Evolutionary conservation across 1,140 invertebrate genomes (phyloP).

Genomic region (Riptortus pedestris): DNA sequence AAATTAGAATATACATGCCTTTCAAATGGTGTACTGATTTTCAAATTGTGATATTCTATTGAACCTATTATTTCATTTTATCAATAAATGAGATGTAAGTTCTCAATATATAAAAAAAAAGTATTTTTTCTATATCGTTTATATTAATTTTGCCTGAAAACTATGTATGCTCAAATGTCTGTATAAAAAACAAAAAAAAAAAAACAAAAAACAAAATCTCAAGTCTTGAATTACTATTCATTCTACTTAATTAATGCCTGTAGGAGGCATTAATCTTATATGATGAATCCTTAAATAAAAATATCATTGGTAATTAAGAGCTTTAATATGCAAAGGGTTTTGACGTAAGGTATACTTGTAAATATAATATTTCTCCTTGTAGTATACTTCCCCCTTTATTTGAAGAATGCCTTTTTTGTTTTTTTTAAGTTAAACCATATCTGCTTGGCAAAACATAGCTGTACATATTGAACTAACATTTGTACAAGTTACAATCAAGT

Average conservation of each 20-base stretch:
- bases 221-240: not conserved
- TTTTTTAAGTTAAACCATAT: conserved; percentile 23
- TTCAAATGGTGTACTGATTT: too few relatives aligned
- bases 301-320: conserved; percentile 27
- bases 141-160: not conserved
- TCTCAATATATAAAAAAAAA: not conserved
- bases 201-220: not conserved
- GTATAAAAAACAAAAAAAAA: not conserved
- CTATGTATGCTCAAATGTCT: not conserved
- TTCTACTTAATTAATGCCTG: not conserved
- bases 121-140: not conserved
- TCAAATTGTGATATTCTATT: not conserved
- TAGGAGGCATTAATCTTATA: conserved; percentile 7
- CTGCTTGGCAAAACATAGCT: conserved; percentile 23
- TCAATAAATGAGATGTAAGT: not conserved
- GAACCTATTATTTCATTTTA: not conserved
- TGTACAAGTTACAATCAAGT: conserved; percentile 24
- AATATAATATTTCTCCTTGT: conserved; percentile 24
- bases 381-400: conserved; percentile 16
- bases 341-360: conserved; percentile 25
- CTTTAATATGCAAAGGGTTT: conserved; percentile 24
- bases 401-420: not conserved
- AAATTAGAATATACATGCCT: too few relatives aligned
- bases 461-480: conserved; percentile 25
- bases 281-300: conserved; percentile 7